Evolutionary conservation across 2,113 vertebrate genomes (phyloP).

Genomic region (Alethe castanea): DNA sequence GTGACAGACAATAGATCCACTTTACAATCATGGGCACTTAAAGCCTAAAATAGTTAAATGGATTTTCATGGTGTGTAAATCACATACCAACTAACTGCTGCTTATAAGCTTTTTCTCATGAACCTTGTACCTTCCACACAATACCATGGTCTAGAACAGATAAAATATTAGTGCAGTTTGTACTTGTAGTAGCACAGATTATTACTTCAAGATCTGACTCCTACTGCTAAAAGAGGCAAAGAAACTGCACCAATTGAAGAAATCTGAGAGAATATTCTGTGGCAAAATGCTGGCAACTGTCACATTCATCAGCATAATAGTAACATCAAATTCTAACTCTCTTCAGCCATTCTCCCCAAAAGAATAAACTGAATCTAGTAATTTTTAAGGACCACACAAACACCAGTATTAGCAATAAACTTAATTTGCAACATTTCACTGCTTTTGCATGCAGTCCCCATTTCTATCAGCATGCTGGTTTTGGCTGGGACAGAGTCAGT

Average conservation of each 20-base stretch:
- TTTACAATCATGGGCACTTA: background rate
- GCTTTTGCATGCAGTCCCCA: background rate
- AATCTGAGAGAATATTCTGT: background rate
- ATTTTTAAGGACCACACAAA: background rate
- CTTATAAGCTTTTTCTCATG: slow-evolving; percentile 28
- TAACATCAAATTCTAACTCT: background rate
- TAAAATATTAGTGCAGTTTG: background rate
- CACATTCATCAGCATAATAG: background rate
- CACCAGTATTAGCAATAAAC: background rate
- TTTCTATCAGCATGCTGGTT: background rate
- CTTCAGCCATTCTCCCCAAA: background rate
- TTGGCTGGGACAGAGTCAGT: background rate
- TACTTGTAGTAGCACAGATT: background rate
- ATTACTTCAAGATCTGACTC: background rate
- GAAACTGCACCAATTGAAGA: background rate
- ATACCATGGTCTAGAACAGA: background rate
- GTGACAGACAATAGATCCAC: background rate
- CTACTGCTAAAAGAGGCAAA: background rate
- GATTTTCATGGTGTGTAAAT: slow-evolving; percentile 33
- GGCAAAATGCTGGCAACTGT: background rate
- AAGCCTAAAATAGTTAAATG: background rate
- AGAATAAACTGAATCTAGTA: background rate
- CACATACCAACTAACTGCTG: slow-evolving; percentile 17
- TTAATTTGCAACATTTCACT: background rate
- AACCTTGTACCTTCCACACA: slow-evolving; percentile 3